Evolutionary conservation across 2,888 invertebrate species (phyloP).

Genomic region (Bombyx huttoni): DNA sequence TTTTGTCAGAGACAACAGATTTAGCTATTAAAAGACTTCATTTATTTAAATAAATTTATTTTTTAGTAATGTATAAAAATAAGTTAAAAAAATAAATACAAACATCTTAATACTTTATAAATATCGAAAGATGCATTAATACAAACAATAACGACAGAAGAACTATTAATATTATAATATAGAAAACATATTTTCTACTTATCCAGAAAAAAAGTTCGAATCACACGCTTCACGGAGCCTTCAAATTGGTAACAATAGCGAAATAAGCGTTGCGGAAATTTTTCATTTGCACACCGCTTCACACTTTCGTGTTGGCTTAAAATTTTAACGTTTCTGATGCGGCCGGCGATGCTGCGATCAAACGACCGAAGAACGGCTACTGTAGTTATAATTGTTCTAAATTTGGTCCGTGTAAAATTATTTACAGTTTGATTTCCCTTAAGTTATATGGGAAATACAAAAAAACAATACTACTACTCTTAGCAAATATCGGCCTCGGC

Average conservation of each 20-base stretch:
- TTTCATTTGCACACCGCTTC: slow-evolving; percentile 62
- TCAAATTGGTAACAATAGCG: slow-evolving; percentile 55
- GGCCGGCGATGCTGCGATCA: slow-evolving; percentile 20
- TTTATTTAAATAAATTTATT: too few species aligned
- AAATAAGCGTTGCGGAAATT: slow-evolving; percentile 53
- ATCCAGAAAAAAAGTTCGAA: slow-evolving; percentile 15
- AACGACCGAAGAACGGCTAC: slow-evolving; percentile 16
- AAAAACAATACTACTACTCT: too few species aligned
- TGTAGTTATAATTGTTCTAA: neutral
- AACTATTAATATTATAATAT: neutral
- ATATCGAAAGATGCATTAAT: too few species aligned
- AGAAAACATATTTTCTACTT: neutral
- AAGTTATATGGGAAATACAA: too few species aligned
- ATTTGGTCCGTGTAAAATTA: neutral
- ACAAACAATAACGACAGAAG: too few species aligned
- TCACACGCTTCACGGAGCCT: slow-evolving; percentile 26
- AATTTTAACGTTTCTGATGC: slow-evolving; percentile 30
- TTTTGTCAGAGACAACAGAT: too few species aligned
- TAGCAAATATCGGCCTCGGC: too few species aligned
- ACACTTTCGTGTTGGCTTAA: slow-evolving; percentile 53
- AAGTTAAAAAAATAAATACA: too few species aligned
- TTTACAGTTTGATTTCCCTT: neutral
- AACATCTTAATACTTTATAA: too few species aligned
- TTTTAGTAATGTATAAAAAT: too few species aligned
- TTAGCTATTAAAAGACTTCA: too few species aligned